A percentile compares a stretch with the other conserved stretches of the same genome.
Evolutionary conservation across 1,140 invertebrate genomes (phyloP).

Genomic region (Drosophila parvula): DNA sequence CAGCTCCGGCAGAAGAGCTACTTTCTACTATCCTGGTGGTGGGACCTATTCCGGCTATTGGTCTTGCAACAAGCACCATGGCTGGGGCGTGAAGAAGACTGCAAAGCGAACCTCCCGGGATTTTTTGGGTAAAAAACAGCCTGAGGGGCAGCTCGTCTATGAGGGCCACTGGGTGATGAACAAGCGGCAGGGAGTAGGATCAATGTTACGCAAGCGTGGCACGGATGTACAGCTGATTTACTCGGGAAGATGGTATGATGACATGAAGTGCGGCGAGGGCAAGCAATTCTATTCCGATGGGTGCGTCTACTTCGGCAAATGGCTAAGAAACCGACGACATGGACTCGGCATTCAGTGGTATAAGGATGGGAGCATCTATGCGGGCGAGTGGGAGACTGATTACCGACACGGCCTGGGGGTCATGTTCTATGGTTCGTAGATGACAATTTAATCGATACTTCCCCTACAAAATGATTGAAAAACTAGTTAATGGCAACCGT

Average conservation of each 20-base stretch:
- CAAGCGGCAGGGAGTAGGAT: constrained; percentile 85
- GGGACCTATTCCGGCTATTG: constrained; percentile 71
- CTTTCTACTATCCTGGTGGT: constrained; percentile 65
- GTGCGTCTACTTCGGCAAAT: constrained; percentile 80
- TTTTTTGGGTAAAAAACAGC: constrained; percentile 43
- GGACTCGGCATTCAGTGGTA: constrained; percentile 87
- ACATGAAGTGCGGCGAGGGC: constrained; percentile 85
- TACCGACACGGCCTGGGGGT: constrained; percentile 84
- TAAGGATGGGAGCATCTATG: constrained; percentile 84
- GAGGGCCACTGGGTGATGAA: constrained; percentile 86
- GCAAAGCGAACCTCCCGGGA: constrained; percentile 31
- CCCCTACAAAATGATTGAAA: not conserved
- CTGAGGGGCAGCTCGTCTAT: constrained; percentile 82
- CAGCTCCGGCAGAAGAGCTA: constrained; percentile 55
- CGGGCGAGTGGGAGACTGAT: constrained; percentile 84
- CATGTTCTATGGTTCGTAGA: constrained; percentile 70
- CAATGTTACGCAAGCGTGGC: constrained; percentile 63
- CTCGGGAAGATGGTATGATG: constrained; percentile 85
- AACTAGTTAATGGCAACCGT: constrained; percentile 86
- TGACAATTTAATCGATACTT: not conserved
- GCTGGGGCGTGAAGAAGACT: constrained; percentile 51
- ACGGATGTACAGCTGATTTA: constrained; percentile 77
- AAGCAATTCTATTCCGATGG: constrained; percentile 76
- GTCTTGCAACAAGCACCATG: constrained; percentile 62
- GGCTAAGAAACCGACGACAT: constrained; percentile 85